phyloP scores from a whole-genome alignment of 1,140 invertebrate genomes.

The Macrostomum lignano region DNA sequence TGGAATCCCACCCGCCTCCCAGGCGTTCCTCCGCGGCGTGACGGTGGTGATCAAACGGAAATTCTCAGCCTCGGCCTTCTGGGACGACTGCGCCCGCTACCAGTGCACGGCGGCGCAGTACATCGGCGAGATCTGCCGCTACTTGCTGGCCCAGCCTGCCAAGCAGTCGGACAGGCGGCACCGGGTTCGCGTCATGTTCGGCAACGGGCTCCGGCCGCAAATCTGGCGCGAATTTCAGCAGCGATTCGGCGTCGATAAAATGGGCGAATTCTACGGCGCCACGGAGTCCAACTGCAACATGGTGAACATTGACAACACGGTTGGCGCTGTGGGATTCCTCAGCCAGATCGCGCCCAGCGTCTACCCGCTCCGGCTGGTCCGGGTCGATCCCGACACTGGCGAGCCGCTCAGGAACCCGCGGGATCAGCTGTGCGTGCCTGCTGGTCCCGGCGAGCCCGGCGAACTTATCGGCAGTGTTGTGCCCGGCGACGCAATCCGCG shows the following conservation, averaged over 20 bases:
- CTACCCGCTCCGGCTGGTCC: constrained; percentile 41
- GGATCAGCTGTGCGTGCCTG: constrained; percentile 4
- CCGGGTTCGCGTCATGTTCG: constrained; percentile 49
- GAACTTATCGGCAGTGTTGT: constrained; percentile 87
- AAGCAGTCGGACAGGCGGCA: constrained; percentile 46
- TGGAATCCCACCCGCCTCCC: too few species aligned
- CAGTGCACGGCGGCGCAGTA: constrained; percentile 41
- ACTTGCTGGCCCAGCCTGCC: constrained; percentile 50
- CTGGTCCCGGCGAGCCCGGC: constrained; percentile 46
- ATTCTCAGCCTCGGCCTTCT: constrained; percentile 80
- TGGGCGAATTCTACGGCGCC: constrained; percentile 69
- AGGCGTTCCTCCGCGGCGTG: constrained; percentile 50
- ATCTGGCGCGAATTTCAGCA: constrained; percentile 66
- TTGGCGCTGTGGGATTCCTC: constrained; percentile 77
- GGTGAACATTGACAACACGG: constrained; percentile 21
- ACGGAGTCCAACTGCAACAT: constrained; percentile 35
- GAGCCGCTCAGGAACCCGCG: constrained; percentile 15
- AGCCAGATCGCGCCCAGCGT: constrained; percentile 30
- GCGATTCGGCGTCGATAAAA: constrained; percentile 47
- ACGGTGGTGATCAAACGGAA: constrained; percentile 58
- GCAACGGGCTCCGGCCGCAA: constrained; percentile 64
- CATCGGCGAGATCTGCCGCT: constrained; percentile 82
- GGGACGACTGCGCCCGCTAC: constrained; percentile 70
- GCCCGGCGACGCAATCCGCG: constrained; percentile 31
- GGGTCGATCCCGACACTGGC: constrained; percentile 39